phyloP scores from a whole-genome alignment of 2,113 vertebrate species.

The Diphyllodes magnificus region DNA sequence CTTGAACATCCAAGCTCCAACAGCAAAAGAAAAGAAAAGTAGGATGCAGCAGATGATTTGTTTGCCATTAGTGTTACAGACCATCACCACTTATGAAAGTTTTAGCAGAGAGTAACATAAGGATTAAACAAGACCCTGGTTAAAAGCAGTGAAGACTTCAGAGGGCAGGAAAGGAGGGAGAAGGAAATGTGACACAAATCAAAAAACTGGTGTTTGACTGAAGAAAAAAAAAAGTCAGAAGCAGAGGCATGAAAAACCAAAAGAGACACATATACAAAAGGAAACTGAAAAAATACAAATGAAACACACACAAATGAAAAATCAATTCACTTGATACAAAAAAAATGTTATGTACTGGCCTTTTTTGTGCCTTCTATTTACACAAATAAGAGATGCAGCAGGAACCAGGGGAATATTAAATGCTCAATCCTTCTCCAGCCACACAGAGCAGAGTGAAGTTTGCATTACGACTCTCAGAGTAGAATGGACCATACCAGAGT shows the following conservation, averaged over 20 bases:
- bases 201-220: not conserved
- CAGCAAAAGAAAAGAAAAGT: not conserved
- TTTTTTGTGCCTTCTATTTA: not conserved
- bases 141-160: not conserved
- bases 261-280: not conserved
- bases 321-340: not conserved
- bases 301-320: rapidly evolving
- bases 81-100: not conserved
- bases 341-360: not conserved
- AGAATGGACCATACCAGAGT: not conserved
- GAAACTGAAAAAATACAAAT: not conserved
- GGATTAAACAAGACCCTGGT: not conserved
- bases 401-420: not conserved
- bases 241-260: not conserved
- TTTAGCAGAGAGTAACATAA: not conserved
- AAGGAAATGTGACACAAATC: not conserved
- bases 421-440: not conserved
- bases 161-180: not conserved
- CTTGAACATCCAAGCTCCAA: not conserved
- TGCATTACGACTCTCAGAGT: not conserved
- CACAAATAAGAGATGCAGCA: not conserved
- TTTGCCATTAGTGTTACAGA: not conserved
- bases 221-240: not conserved
- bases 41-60: not conserved
- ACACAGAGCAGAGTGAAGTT: not conserved